Evolutionary conservation across 2,888 invertebrate genomes (phyloP).

Genomic region (Cordilura impudica): DNA sequence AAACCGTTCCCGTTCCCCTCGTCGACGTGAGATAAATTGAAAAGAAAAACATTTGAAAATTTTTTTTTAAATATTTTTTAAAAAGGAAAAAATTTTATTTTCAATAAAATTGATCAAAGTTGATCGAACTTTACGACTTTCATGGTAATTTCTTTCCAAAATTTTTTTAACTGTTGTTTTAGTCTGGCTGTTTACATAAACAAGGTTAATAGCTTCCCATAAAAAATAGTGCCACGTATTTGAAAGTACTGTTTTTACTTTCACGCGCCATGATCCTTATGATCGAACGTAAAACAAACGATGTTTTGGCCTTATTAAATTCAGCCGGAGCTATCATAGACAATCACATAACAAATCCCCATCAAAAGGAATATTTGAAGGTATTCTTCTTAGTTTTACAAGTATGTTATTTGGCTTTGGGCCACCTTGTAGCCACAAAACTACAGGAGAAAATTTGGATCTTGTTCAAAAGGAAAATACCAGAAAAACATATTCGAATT

Average conservation of each 20-base stretch:
- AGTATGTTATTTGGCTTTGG: conserved; percentile 97
- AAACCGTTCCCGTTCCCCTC: too few species aligned
- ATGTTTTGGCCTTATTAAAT: conserved; percentile 92
- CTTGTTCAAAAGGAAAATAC: conserved; percentile 88
- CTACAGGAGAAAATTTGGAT: conserved; percentile 82
- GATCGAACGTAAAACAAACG: conserved; percentile 94
- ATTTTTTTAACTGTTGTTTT: too few species aligned
- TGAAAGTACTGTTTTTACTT: conserved; percentile 93
- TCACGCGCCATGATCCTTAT: conserved; percentile 97
- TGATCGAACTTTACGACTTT: too few species aligned
- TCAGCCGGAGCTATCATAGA: conserved; percentile 95
- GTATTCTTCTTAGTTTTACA: conserved; percentile 97
- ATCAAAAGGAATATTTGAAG: conserved; percentile 97
- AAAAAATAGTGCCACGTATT: conserved; percentile 93
- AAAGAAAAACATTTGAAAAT: too few species aligned
- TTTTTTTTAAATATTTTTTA: too few species aligned
- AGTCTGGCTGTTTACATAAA: too few species aligned
- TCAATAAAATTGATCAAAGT: too few species aligned
- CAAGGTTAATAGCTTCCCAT: too few species aligned
- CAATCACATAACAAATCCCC: conserved; percentile 90
- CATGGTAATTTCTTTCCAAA: too few species aligned
- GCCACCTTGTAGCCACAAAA: conserved; percentile 95
- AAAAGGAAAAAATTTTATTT: too few species aligned
- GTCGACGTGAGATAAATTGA: too few species aligned
- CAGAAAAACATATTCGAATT: conserved; percentile 94